Base-by-base conservation (phyloP, 2,797 vertebrate genomes). In the Phalloptychus januarius region DNA sequence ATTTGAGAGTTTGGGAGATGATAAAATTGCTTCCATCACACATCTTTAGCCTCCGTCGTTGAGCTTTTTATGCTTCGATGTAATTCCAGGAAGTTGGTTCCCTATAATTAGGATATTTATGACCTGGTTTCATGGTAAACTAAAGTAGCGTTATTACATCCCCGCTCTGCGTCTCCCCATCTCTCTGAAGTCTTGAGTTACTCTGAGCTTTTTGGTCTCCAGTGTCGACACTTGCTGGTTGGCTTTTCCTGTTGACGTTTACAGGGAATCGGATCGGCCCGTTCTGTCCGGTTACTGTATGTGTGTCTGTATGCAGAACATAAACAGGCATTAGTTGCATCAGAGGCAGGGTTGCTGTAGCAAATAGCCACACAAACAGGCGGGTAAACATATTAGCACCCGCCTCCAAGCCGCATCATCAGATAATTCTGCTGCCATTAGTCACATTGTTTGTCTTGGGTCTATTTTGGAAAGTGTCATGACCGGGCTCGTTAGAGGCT, bases 401-500 rank as follows among this genome's bases (percentile, higher is more conserved):
- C 20, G 45, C 25, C 48, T 38, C n/a, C 45, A 28, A n/a, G 69
- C 78, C 31, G 45, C 50, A 36, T 84, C 86, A 80, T 28, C 56
- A 52, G 67, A 76, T 84, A 83, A 84, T 91, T 92, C 90, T 83
- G 81, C 45, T 36, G 11, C 86, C 93, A 87, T 92, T 93, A 89
- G 67, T 90, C 48, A 28, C 89, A 91, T 91, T 90, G 88, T 90
- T 90, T 83, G 84, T 81, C 84, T 84, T 0, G 15, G 40, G 5
- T 78, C 88, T 93, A 93, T 95, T 91, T 95, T 91, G 89, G 87
- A 61, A 69, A 61, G 75, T 33, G 6, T 48, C 42, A 67, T 90
- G 90, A 71, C 74, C 18, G 23, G 90, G 82, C 89, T 91, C 76
- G 86, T 94, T 92, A 88, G 88, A 83, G 84, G 90, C 87, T 88